These are phyloP conservation scores for Thaumetopoea pityocampa DNA, from an alignment of 1,140 invertebrate genomes.

Conservation along the genomic window DNA sequence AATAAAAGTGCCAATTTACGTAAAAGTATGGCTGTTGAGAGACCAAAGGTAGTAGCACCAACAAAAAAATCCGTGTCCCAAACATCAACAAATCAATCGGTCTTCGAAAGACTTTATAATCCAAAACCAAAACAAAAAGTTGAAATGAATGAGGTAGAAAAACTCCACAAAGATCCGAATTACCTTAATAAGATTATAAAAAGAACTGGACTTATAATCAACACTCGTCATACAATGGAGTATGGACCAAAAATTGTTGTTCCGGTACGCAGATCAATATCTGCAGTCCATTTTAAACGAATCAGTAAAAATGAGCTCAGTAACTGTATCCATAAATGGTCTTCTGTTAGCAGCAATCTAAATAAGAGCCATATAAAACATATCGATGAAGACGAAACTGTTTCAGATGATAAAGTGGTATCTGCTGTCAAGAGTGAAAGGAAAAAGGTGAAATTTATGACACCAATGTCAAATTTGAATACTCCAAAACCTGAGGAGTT, in stretches of 20 bases:
- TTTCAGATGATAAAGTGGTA: conserved; percentile 43
- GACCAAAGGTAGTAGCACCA: conserved; percentile 8
- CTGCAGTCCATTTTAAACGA: conserved; percentile 68
- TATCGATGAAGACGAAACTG: conserved; percentile 49
- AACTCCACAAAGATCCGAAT: conserved; percentile 40
- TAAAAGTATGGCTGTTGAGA: conserved; percentile 13
- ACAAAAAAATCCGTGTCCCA: conserved; percentile 19
- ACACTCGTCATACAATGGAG: conserved; percentile 40
- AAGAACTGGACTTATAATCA: conserved; percentile 34
- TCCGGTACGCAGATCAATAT: conserved; percentile 61
- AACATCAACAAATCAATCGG: conserved; percentile 26
- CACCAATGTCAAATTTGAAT: conserved; percentile 49
- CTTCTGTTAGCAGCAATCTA: conserved; percentile 61
- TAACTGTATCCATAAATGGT: conserved; percentile 64
- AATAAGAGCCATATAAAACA: conserved; percentile 48
- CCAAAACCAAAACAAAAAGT: conserved; percentile 42
- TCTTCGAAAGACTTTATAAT: conserved; percentile 65
- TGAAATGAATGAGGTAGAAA: conserved; percentile 30
- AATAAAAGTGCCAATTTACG: conserved; percentile 14
- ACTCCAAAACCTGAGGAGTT: conserved; percentile 62
- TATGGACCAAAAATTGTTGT: conserved; percentile 11
- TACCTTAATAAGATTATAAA: conserved; percentile 47
- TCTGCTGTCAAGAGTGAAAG: conserved; percentile 65
- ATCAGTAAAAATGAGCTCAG: conserved; percentile 49
- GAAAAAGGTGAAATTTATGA: conserved; percentile 65